Evolutionary conservation across 2,888 invertebrate genomes (phyloP), one percentile per base, ranked within the genome.

Genomic region (Rhamnusium bicolor): DNA sequence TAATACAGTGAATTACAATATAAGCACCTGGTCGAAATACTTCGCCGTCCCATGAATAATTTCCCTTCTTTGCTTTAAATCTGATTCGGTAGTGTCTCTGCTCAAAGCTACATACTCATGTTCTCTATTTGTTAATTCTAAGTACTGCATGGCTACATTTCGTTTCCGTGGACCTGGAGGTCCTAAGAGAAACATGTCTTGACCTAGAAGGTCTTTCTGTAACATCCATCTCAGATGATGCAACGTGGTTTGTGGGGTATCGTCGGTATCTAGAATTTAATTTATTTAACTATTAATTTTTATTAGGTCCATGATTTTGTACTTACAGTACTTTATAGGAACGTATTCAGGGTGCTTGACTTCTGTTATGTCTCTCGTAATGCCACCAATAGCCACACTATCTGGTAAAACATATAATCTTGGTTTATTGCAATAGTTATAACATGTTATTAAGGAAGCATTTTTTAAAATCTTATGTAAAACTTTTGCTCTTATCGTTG

Each of bases 71-170:
- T 99, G 98, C 86, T 99, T 99, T 24, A 99, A 90, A 88, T 99
- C 99, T 3, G 97, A 95, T 88, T 99, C 99, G 0, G 98, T 99
- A 0, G 98, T 98, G 85, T 99, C 99, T 78, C 98, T 90, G 24
- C 98, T 98, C 16, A 99, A 89, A 0, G 98, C 94, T 21, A 99
- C 94, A 89, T 98, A 98, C 87, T 99, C 98, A 63, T 95, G 89
- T 89, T 99, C 98, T 66, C 96, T 90, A 80, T 95, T 93, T 0
- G 96, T 97, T 67, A 98, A 86, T 87, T 98, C 96, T 82, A 97
- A 90, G 88, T 95, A 95, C 84, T 96, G 94, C 88, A 98, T 91
- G 0, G 97, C 97, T 65, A 98, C 88, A 85, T 93, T 92, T 65
- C 98, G 90, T 81, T 96, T 92, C 71, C 92, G 89, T 0, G 95